Percentiles rank a stretch among this genome's conserved stretches.
These are phyloP conservation scores for Thera obeliscata DNA, from an alignment of 2,888 invertebrate species.

Conservation along the genomic window DNA sequence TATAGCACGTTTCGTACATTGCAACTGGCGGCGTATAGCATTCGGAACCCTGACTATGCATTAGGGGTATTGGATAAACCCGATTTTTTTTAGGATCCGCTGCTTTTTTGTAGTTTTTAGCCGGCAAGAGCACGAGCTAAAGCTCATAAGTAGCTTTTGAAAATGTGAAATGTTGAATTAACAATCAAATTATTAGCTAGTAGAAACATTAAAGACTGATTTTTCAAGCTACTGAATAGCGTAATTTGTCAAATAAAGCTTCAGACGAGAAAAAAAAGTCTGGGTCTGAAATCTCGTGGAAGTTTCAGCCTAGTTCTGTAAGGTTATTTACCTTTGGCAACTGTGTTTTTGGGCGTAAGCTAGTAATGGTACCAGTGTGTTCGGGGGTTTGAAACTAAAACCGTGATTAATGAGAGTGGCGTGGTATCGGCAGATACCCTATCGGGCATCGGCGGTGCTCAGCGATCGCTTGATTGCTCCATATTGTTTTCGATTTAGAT, in stretches of 20 bases:
- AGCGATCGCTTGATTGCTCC: slow-evolving; percentile 46
- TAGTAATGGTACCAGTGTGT: slow-evolving; percentile 24
- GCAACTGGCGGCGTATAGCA: not conserved
- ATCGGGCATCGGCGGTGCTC: slow-evolving; percentile 36
- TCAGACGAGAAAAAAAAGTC: too few species aligned
- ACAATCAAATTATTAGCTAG: too few species aligned
- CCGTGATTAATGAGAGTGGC: slow-evolving; percentile 60
- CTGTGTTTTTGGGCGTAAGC: not conserved
- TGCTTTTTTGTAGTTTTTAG: not conserved
- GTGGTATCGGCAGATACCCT: slow-evolving; percentile 49
- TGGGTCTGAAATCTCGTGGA: too few species aligned
- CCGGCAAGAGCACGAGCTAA: not conserved
- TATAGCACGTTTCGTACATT: not conserved
- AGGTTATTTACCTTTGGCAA: too few species aligned
- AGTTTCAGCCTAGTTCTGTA: too few species aligned
- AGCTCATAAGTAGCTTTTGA: too few species aligned
- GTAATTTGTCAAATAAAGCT: too few species aligned
- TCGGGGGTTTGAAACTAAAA: slow-evolving; percentile 47
- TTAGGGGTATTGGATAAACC: not conserved
- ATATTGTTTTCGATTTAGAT: slow-evolving; percentile 47
- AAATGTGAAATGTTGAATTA: too few species aligned
- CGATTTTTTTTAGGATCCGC: not conserved
- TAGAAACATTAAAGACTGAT: too few species aligned
- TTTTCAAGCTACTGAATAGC: too few species aligned
- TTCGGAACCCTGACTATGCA: not conserved